A percentile compares a stretch with the other conserved stretches of the same genome.
phyloP scores from a whole-genome alignment of 1,140 invertebrate species.

The Megalonaias nervosa region DNA sequence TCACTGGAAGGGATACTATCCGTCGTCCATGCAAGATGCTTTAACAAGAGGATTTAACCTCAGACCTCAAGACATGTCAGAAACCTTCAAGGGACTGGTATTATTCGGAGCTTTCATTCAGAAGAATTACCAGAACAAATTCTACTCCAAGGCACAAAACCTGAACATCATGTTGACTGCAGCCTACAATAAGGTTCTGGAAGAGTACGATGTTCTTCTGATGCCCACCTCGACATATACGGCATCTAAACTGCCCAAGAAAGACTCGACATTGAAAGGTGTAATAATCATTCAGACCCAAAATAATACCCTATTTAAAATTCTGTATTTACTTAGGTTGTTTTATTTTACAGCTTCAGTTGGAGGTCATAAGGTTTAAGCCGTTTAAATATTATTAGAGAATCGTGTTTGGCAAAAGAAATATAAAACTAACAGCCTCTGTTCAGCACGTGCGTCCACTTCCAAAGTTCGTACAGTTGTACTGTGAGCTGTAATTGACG shows the following conservation, averaged over 20 bases:
- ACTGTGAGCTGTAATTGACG: no score
- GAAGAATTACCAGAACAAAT: slow-evolving; percentile 43
- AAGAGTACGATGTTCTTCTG: slow-evolving; percentile 52
- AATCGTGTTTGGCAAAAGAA: no score
- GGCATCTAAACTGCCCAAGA: slow-evolving; percentile 39
- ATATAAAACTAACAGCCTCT: no score
- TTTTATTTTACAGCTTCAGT: no score
- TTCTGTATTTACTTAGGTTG: no score
- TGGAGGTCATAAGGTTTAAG: no score
- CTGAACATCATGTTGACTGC: slow-evolving; percentile 32
- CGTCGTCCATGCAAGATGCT: slow-evolving; percentile 33
- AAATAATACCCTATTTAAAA: no score
- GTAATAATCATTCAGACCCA: no score
- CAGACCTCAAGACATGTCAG: slow-evolving; percentile 16
- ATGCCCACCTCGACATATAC: slow-evolving; percentile 54
- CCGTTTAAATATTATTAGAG: no score
- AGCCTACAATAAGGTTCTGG: slow-evolving; percentile 47
- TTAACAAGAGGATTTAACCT: slow-evolving; percentile 12
- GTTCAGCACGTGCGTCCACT: no score
- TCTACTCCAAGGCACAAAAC: slow-evolving; percentile 49
- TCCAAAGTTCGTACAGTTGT: no score
- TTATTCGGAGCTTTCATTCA: neutral
- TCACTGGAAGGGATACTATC: slow-evolving; percentile 20
- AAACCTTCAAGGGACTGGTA: slow-evolving; percentile 25
- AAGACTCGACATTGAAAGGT: neutral